Percentiles rank a stretch among this genome's conserved stretches.
Evolutionary conservation across 1,140 invertebrate species (phyloP).

Genomic region (Sinella curviseta): DNA sequence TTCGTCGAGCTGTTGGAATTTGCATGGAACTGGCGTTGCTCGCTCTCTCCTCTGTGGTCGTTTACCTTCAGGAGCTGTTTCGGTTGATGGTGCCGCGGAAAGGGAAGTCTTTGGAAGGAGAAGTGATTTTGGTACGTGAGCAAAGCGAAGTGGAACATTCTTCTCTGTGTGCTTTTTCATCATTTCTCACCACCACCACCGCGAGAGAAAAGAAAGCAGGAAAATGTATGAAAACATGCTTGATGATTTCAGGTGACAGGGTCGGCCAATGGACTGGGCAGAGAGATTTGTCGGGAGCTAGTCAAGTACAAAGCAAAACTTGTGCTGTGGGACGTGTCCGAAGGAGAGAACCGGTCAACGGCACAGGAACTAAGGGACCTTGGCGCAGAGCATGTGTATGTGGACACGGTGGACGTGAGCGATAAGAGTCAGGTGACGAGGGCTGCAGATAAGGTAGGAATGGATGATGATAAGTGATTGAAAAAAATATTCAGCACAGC

Average conservation of each 20-base stretch:
- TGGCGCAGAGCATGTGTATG: neutral
- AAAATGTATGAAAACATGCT: too few relatives aligned
- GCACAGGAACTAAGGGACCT: neutral
- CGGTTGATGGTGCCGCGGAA: neutral
- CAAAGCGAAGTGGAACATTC: too few relatives aligned
- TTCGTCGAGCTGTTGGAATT: too few relatives aligned
- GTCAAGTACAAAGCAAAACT: neutral
- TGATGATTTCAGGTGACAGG: neutral
- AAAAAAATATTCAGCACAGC: too few relatives aligned
- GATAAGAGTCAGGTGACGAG: neutral
- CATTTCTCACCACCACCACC: too few relatives aligned
- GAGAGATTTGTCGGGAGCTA: constrained; percentile 28
- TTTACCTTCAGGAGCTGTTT: neutral
- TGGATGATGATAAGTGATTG: too few relatives aligned
- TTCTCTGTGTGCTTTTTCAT: neutral
- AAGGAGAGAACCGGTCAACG: neutral
- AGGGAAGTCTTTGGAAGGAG: neutral
- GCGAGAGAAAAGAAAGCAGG: too few relatives aligned
- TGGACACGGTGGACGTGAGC: constrained; percentile 4
- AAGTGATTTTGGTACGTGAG: neutral
- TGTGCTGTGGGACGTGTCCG: constrained; percentile 10
- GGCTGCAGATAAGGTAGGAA: neutral
- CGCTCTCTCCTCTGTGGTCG: neutral
- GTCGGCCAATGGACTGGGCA: neutral
- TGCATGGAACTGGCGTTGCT: too few relatives aligned